Evolutionary conservation across 2,888 invertebrate genomes (phyloP).

Genomic region (Stramonita haemastoma): DNA sequence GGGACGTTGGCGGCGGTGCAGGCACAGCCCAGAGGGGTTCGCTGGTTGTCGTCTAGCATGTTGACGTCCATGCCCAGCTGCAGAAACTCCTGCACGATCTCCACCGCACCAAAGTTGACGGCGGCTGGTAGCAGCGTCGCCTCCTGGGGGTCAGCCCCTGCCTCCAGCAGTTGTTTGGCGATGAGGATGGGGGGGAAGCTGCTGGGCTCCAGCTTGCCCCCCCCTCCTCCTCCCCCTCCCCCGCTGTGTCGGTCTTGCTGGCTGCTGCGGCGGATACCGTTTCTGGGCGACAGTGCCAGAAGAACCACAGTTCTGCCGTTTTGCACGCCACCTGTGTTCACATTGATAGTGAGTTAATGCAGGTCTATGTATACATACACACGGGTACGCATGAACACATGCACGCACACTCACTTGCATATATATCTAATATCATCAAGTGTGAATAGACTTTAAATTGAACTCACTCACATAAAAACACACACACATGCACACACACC

Average conservation of each 20-base stretch:
- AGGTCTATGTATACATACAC: not conserved
- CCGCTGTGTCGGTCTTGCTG: not conserved
- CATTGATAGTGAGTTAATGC: not conserved
- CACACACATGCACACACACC: not conserved
- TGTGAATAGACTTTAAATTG: too few relatives aligned
- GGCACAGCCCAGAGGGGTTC: constrained; percentile 69
- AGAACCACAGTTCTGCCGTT: constrained; percentile 71
- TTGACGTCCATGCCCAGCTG: constrained; percentile 71
- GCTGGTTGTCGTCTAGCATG: constrained; percentile 69
- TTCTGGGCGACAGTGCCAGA: constrained; percentile 60
- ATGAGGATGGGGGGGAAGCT: constrained; percentile 67
- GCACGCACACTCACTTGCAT: too few relatives aligned
- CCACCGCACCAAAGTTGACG: constrained; percentile 63
- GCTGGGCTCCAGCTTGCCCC: constrained; percentile 33
- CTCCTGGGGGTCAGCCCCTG: constrained; percentile 62
- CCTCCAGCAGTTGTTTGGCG: constrained; percentile 64
- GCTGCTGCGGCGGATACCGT: constrained; percentile 42
- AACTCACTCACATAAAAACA: not conserved
- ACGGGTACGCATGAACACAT: not conserved
- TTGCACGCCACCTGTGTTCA: constrained; percentile 56
- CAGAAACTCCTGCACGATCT: constrained; percentile 64
- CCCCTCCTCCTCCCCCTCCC: not conserved
- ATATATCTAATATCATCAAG: too few relatives aligned
- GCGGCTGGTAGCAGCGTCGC: constrained; percentile 70
- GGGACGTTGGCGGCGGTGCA: constrained; percentile 64